Evolutionary conservation across 2,113 vertebrate species (phyloP).

Genomic region (Rhinoptilus africanus): DNA sequence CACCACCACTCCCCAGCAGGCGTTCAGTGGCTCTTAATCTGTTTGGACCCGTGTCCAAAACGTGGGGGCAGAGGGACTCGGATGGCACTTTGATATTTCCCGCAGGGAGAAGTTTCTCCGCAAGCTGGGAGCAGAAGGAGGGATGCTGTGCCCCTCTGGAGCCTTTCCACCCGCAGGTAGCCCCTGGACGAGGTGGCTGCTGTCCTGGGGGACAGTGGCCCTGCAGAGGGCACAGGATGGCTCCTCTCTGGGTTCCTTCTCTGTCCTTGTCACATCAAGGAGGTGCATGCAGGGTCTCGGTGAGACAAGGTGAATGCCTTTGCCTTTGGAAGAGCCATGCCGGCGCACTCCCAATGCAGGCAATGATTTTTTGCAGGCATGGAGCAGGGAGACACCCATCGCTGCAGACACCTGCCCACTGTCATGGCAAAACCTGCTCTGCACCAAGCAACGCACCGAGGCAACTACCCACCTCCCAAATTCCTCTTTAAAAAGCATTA

Average conservation of each 20-base stretch:
- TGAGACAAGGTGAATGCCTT: not conserved
- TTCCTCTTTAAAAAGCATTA: not conserved
- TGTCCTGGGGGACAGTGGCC: accelerated
- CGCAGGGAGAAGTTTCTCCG: not conserved
- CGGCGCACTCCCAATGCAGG: accelerated
- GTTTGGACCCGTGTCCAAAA: slow-evolving; percentile 9
- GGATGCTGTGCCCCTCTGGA: not conserved
- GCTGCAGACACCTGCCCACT: not conserved
- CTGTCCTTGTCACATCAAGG: not conserved
- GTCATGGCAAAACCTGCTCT: not conserved
- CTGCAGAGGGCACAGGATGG: not conserved
- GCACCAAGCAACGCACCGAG: not conserved
- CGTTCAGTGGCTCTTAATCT: not conserved
- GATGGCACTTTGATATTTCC: not conserved
- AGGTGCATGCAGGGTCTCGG: accelerated
- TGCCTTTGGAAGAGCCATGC: not conserved
- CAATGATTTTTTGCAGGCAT: not conserved
- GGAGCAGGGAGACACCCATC: not conserved
- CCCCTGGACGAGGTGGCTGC: not conserved
- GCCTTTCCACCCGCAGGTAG: not conserved
- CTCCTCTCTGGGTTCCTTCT: not conserved
- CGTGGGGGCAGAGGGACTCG: not conserved
- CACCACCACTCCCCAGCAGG: not conserved
- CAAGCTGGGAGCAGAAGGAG: not conserved
- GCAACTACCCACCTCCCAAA: not conserved